Base-by-base conservation (phyloP, 2,888 invertebrate genomes). In the Lingula anatina region DNA sequence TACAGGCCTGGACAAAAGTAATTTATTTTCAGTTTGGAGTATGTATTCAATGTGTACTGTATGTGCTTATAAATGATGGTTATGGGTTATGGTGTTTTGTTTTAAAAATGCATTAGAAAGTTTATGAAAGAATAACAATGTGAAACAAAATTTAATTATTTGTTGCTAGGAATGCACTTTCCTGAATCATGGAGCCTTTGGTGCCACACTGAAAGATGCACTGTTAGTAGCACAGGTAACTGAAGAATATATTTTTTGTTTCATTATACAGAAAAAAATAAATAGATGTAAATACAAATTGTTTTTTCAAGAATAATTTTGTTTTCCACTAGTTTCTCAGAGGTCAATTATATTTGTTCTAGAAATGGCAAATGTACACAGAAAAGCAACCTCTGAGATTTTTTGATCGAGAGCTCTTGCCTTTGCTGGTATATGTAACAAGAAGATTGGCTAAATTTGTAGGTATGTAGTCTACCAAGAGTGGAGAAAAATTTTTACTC, bases 131-230 rank as follows among this genome's bases (percentile, higher is more conserved):
- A n/a, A n/a, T n/a, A n/a, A n/a, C n/a, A n/a, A n/a, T n/a, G n/a
- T n/a, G n/a, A n/a, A n/a, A n/a, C n/a, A n/a, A n/a, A n/a, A n/a
- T n/a, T n/a, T n/a, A n/a, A n/a, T n/a, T n/a, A n/a, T n/a, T n/a
- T n/a, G n/a, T n/a, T n/a, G n/a, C n/a, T n/a, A n/a, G n/a, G 51
- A 56, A 7, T 68, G 66, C 50, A 64, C 64, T 5, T 75, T 73
- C 49, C 38, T 75, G 18, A 75, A 75, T 50, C 75, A 75, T 61
- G 75, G 75, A 37, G 75, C 75, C 24, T 73, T 74, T 62, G 75
- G 75, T 42, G 62, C 59, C 9, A 66, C 65, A 27, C 44, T 74
- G 43, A 69, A 66, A 49, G 65, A 64, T 47, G 70, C 68, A 4
- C 44, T 73, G 42, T 59, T 66, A 21, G 55, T 50, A 28, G 60